Evolutionary conservation across 2,797 vertebrate genomes (phyloP).

Genomic region (Valencia hispanica): DNA sequence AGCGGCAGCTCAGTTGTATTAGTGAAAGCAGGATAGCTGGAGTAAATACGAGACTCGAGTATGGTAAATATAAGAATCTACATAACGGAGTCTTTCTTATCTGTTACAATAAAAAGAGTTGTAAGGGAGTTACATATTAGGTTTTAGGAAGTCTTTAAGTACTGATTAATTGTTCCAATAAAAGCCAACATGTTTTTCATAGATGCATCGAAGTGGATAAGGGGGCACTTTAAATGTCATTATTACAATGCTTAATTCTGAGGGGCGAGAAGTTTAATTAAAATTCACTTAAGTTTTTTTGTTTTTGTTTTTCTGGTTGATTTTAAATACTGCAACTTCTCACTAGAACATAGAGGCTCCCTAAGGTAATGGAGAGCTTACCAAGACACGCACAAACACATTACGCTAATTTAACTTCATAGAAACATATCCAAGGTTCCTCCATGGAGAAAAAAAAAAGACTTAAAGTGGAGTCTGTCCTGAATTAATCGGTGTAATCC

Average conservation of each 20-base stretch:
- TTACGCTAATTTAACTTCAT: slow-evolving; percentile 1
- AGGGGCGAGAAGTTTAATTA: no score
- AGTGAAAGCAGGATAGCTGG: not conserved
- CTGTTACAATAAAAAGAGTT: not conserved
- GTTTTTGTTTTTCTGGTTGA: not conserved
- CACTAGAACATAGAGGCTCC: not conserved
- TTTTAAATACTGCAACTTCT: not conserved
- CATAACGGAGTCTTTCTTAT: not conserved
- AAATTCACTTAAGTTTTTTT: no score
- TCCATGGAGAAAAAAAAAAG: not conserved
- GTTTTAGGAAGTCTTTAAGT: not conserved
- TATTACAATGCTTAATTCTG: not conserved
- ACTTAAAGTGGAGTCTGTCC: not conserved
- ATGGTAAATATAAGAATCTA: not conserved
- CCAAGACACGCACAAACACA: not conserved
- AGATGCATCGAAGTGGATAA: not conserved
- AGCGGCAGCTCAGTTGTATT: not conserved
- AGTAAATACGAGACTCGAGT: not conserved
- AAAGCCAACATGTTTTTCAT: not conserved
- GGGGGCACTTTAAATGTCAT: not conserved
- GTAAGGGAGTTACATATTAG: not conserved
- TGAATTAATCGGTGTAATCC: not conserved
- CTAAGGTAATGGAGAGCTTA: slow-evolving; percentile 20
- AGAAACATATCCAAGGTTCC: slow-evolving; percentile 9
- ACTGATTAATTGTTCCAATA: not conserved